Evolutionary conservation across 2,888 invertebrate species (phyloP).

Genomic region (Bombylius major): DNA sequence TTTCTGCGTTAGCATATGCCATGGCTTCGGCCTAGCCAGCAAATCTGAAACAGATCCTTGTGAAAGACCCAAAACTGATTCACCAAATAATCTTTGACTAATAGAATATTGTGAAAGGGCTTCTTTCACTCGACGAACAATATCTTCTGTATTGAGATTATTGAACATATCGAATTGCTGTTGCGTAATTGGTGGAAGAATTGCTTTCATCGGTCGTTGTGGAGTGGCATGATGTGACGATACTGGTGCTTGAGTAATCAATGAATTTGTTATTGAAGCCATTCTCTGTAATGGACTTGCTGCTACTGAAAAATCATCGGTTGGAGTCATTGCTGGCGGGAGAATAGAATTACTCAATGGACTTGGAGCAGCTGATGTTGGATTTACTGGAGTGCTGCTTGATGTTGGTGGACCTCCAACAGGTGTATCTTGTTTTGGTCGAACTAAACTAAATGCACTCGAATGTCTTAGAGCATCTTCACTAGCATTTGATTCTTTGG

Average conservation of each 20-base stretch:
- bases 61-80: constrained; percentile 90
- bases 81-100: constrained; percentile 95
- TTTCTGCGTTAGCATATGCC: constrained; percentile 98
- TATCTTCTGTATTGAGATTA: constrained; percentile 95
- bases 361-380: constrained; percentile 69
- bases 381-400: constrained; percentile 9
- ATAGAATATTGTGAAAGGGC: constrained; percentile 91
- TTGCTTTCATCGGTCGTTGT: constrained; percentile 87
- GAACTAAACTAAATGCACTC: constrained; percentile 77
- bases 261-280: constrained; percentile 95
- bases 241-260: constrained; percentile 80
- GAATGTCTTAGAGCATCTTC: constrained; percentile 25
- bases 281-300: constrained; percentile 92
- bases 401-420: constrained; percentile 46
- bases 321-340: constrained; percentile 70
- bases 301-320: constrained; percentile 71
- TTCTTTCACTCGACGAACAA: constrained; percentile 92
- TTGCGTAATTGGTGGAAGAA: constrained; percentile 94
- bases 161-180: constrained; percentile 98
- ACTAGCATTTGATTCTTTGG: constrained; percentile 43
- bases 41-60: constrained; percentile 97
- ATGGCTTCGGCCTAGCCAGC: constrained; percentile 92
- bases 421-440: constrained; percentile 67
- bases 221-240: constrained; percentile 73
- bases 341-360: constrained; percentile 75